Evolutionary conservation across 2,888 invertebrate genomes (phyloP).

Genomic region (Heteromurus nitidus): DNA sequence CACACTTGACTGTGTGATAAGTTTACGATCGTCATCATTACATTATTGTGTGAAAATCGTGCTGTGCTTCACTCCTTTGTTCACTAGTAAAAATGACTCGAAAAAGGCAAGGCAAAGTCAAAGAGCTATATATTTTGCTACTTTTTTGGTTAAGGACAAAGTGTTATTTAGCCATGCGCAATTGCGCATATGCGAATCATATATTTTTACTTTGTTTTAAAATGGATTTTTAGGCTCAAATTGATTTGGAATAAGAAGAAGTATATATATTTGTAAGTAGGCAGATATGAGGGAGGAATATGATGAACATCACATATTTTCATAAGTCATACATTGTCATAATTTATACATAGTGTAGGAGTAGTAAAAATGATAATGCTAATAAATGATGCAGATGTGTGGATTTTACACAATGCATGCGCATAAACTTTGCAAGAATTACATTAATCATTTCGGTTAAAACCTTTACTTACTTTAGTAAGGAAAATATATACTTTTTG

Average conservation of each 20-base stretch:
- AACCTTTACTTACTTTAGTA: too few species aligned
- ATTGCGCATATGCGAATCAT: too few species aligned
- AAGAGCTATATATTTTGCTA: too few species aligned
- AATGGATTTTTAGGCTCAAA: too few species aligned
- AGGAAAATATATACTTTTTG: slow-evolving; percentile 7
- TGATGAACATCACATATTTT: too few species aligned
- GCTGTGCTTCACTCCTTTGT: slow-evolving; percentile 46
- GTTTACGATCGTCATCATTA: slow-evolving; percentile 32
- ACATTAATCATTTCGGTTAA: slow-evolving; percentile 5
- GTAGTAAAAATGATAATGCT: not conserved
- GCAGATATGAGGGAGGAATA: too few species aligned
- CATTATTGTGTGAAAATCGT: slow-evolving; percentile 52
- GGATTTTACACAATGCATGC: not conserved
- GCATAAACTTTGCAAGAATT: slow-evolving; percentile 22
- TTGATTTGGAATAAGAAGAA: not conserved
- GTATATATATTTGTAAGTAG: too few species aligned
- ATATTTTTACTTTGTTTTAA: too few species aligned
- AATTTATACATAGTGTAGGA: slow-evolving; percentile 8
- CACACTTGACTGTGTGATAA: slow-evolving; percentile 14
- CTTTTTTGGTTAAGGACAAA: too few species aligned
- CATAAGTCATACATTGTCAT: not conserved
- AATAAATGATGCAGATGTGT: too few species aligned
- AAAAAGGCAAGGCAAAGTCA: not conserved
- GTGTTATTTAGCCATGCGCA: too few species aligned
- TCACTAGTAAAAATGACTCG: not conserved